Evolutionary conservation across 1,140 invertebrate genomes (phyloP).

Genomic region (Neoseiulus cucumeris): DNA sequence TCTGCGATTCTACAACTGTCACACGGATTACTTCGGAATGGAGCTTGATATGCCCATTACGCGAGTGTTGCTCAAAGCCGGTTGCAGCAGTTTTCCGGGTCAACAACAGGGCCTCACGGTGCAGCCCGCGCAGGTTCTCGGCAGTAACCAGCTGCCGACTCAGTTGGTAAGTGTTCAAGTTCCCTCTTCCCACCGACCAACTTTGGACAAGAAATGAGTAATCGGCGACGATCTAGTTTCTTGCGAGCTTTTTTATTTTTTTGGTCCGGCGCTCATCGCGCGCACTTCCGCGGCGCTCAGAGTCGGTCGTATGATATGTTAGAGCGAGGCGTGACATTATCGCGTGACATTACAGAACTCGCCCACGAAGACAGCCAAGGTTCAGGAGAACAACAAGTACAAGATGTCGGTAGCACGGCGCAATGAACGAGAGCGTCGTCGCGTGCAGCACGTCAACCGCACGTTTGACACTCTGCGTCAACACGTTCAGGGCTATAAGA

Average conservation of each 20-base stretch:
- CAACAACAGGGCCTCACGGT: neutral
- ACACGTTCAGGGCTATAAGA: slow-evolving; percentile 41
- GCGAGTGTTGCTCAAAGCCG: slow-evolving; percentile 1
- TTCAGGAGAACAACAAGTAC: neutral
- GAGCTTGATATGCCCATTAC: slow-evolving; percentile 10
- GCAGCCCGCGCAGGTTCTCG: slow-evolving; percentile 4
- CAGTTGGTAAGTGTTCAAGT: neutral
- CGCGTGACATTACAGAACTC: too few relatives aligned
- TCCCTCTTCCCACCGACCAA: too few relatives aligned
- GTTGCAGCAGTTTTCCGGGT: neutral
- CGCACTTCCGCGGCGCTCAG: too few relatives aligned
- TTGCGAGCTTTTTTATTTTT: too few relatives aligned
- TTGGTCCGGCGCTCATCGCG: too few relatives aligned
- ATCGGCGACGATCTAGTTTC: too few relatives aligned
- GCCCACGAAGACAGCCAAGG: neutral
- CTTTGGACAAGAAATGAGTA: too few relatives aligned
- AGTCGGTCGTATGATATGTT: too few relatives aligned
- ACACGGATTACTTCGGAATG: neutral
- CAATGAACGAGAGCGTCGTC: slow-evolving; percentile 74
- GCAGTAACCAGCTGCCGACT: neutral
- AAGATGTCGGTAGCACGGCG: slow-evolving; percentile 41
- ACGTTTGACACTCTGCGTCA: slow-evolving; percentile 18
- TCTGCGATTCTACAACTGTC: neutral
- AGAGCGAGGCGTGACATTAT: too few relatives aligned
- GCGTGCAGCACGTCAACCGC: slow-evolving; percentile 60